Percentiles rank a stretch among this genome's conserved stretches.
phyloP scores from a whole-genome alignment of 2,888 invertebrate species.

The Amphipoea oculea region DNA sequence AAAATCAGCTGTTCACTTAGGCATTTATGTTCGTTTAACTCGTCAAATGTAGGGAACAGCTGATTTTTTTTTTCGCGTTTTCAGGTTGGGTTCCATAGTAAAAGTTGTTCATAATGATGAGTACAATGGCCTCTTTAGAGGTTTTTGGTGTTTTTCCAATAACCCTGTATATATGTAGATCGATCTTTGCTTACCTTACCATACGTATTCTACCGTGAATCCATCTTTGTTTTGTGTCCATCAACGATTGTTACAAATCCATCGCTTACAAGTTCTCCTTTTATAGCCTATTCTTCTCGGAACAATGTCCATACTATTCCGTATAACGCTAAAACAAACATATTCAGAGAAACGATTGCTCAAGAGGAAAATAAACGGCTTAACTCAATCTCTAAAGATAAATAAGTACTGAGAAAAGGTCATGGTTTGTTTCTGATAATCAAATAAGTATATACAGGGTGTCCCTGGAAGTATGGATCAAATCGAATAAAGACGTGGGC shows the following conservation, averaged over 20 bases:
- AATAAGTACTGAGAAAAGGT: constrained; percentile 46
- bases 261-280: constrained; percentile 15
- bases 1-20: no score
- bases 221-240: constrained; percentile 32
- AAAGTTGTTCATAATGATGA: no score
- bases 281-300: constrained; percentile 34
- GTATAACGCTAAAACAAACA: constrained; percentile 46
- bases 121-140: no score
- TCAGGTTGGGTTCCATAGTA: no score
- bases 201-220: background rate
- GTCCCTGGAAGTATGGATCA: no score
- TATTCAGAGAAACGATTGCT: constrained; percentile 54
- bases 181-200: background rate
- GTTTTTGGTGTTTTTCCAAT: no score
- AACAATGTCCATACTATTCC: constrained; percentile 33
- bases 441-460: background rate
- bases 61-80: no score
- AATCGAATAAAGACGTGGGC: no score
- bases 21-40: no score
- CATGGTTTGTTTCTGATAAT: constrained; percentile 28
- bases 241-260: constrained; percentile 19
- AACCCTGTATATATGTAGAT: background rate
- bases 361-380: constrained; percentile 58
- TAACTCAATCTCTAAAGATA: constrained; percentile 34
- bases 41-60: no score